Percentiles rank a stretch among this genome's conserved stretches.
phyloP scores from a whole-genome alignment of 1,140 invertebrate species.

The Ceratina australensis region DNA sequence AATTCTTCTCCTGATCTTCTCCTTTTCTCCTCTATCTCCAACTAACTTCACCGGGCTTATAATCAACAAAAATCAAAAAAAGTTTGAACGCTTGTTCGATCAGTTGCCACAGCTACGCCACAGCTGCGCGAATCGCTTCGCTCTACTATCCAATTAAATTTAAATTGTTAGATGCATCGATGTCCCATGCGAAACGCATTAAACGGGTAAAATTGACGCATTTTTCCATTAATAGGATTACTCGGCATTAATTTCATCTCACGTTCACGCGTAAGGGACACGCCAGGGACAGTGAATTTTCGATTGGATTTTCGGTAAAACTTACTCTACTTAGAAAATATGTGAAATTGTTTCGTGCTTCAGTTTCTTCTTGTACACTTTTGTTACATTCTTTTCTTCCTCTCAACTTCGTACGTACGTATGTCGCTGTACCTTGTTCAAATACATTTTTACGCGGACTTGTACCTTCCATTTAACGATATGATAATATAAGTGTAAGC shows the following conservation, averaged over 20 bases:
- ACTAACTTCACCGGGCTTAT: not conserved
- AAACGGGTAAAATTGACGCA: not conserved
- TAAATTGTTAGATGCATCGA: not conserved
- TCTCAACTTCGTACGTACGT: no score
- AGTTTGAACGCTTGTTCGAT: not conserved
- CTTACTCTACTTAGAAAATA: slow-evolving; percentile 43
- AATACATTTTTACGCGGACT: no score
- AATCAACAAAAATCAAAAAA: not conserved
- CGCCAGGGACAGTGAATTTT: not conserved
- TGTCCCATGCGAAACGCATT: not conserved
- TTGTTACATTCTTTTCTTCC: not conserved
- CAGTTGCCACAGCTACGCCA: not conserved
- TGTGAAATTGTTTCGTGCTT: slow-evolving; percentile 39
- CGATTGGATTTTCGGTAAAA: not conserved
- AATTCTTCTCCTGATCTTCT: not conserved
- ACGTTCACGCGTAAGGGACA: not conserved
- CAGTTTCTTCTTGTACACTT: not conserved
- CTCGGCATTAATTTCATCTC: not conserved
- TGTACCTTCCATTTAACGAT: no score
- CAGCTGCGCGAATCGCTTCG: no score
- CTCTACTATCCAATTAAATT: no score
- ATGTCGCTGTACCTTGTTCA: not conserved
- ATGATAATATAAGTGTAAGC: not conserved
- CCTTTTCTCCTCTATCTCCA: not conserved
- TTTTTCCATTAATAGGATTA: no score